Conservation (phyloP, 2,113 vertebrate species). For the Gymnobelideus leadbeateri region DNA sequence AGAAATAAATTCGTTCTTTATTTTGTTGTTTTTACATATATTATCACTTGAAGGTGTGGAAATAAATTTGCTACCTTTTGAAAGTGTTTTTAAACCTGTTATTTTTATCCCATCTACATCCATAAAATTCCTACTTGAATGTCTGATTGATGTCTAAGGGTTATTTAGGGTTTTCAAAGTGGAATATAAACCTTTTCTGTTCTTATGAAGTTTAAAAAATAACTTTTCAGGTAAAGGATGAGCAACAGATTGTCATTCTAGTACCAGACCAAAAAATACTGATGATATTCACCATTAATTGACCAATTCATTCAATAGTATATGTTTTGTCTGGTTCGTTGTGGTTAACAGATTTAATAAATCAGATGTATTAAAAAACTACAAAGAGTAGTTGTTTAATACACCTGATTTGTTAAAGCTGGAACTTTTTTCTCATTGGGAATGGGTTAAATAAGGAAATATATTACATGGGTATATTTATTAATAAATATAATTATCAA, state of each 20-base stretch:
- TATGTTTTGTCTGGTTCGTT: neutral
- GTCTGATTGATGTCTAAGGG: neutral
- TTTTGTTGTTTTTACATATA: neutral
- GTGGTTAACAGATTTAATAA: neutral
- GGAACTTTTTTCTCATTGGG: no score
- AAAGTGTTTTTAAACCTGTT: neutral
- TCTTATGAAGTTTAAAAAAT: neutral
- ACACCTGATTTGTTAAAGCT: no score
- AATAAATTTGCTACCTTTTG: neutral
- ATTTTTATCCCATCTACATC: neutral
- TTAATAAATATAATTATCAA: no score
- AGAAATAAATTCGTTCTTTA: neutral
- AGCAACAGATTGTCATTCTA: neutral
- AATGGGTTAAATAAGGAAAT: no score
- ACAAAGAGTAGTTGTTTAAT: no score
- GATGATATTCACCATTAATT: neutral
- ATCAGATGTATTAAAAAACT: neutral
- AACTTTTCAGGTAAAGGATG: neutral
- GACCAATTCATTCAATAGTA: neutral
- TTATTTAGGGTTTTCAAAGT: neutral
- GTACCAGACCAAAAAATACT: neutral
- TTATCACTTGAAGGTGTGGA: neutral
- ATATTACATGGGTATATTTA: no score
- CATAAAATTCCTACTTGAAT: neutral
- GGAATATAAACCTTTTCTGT: neutral